Evolutionary conservation across 2,113 vertebrate species (phyloP).

Genomic region (Alligator sinensis): DNA sequence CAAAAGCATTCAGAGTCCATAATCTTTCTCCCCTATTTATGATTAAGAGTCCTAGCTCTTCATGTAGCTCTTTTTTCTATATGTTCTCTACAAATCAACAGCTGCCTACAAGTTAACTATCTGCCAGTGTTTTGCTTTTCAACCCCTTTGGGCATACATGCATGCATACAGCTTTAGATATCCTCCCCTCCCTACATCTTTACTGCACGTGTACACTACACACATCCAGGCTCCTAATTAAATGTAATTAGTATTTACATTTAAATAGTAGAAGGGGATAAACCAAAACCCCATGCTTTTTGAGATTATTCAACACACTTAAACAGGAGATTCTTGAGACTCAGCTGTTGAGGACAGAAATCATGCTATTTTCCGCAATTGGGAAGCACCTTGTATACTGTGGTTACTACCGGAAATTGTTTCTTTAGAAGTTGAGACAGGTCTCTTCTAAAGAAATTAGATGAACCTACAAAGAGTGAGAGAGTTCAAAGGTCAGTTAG

Average conservation of each 20-base stretch:
- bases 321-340: not conserved
- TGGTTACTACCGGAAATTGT: not conserved
- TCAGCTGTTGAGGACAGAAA: not conserved
- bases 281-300: not conserved
- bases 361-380: not conserved
- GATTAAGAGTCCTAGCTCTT: not conserved
- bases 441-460: constrained; percentile 22
- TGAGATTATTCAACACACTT: accelerated
- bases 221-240: too few species aligned
- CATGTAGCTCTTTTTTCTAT: not conserved
- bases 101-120: not conserved
- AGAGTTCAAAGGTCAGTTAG: not conserved
- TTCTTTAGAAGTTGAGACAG: not conserved
- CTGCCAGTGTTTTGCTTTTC: accelerated
- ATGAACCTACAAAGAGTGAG: not conserved
- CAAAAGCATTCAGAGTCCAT: not conserved
- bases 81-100: not conserved
- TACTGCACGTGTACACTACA: not conserved
- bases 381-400: accelerated
- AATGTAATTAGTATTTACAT: too few species aligned
- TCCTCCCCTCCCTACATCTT: accelerated
- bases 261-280: too few species aligned
- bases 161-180: not conserved
- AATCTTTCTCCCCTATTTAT: not conserved
- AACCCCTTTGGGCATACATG: accelerated